Conservation (phyloP, 2,797 vertebrate species). For the Microtus obscurus region DNA sequence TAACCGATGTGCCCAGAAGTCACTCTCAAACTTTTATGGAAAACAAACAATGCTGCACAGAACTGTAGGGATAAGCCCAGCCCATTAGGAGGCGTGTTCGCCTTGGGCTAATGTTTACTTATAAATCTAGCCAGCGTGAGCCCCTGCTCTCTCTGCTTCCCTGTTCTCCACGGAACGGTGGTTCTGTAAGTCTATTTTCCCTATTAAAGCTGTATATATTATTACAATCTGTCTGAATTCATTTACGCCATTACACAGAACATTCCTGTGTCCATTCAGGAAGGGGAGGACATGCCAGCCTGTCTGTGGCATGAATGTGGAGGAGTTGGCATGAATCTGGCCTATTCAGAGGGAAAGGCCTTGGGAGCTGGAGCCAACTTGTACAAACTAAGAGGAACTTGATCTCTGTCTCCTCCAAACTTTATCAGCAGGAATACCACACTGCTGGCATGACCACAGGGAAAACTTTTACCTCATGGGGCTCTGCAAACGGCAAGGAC, state of each 20-base stretch:
- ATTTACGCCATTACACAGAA: background rate
- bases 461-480: background rate
- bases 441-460: background rate
- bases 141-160: too few species aligned
- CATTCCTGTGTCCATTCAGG: background rate
- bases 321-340: background rate
- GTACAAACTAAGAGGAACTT: background rate
- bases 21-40: slow-evolving; percentile 52
- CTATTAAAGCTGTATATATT: too few species aligned
- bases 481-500: background rate
- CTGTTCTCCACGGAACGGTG: too few species aligned
- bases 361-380: background rate
- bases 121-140: too few species aligned
- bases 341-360: background rate
- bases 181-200: too few species aligned
- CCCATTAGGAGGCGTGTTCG: too few species aligned
- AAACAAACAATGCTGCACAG: background rate
- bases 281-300: background rate
- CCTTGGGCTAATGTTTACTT: too few species aligned
- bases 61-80: background rate
- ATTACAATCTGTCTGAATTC: too few species aligned
- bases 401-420: background rate
- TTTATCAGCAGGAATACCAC: background rate
- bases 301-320: background rate
- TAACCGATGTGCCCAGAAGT: background rate